Evolutionary conservation across 37 sponge, comb jelly and placozoan genomes (phyloP), one percentile per base, ranked within the genome.

Genomic region (Lycopodina hypogea): DNA sequence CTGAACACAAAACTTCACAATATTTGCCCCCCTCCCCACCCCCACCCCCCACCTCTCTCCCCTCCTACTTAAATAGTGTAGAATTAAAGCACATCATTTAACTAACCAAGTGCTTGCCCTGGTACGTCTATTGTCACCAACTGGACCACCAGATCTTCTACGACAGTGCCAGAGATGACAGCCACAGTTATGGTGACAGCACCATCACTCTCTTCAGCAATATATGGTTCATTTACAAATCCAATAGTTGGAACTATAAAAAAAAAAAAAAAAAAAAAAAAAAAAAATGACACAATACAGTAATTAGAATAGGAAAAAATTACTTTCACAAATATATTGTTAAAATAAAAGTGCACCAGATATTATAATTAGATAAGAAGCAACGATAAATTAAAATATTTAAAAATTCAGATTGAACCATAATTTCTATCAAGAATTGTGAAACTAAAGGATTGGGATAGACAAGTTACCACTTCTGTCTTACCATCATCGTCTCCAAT

Each of bases 201-300:
- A 51, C 71, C 71, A 0, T 55, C 48, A 40, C 60, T 28, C 39
- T 64, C 75, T 22, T 23, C 24, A 4, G 59, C 74, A 30, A 39
- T 39, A 79, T 79, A 85, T 14, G 26, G 40, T 1, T 53, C 15
- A 1, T 48, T n/a, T 0, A 22, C 22, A 38, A 85, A 79, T 12
- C 79, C 86, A 74, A 85, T 78, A 26, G 65, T 79, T 2, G 60
- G 19, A 65, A 14, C 84, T 84, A 71, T 14, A n/a, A 22, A 30
- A 65, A 2, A 17, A 23, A 12, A 59, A 9, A 45, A 45, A 12
- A 9, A 45, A 45, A 12, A 4, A 45, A 9, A 45, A 45, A 45
- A 4, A 45, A 12, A 45, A 45, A 12, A 45, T 45, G 4, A 45
- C 4, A 9, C 48, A 45, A 45, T 45, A 9, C 48, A 45, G 48